phyloP scores from a whole-genome alignment of 2,888 invertebrate genomes.

The Epinotia nisella region DNA sequence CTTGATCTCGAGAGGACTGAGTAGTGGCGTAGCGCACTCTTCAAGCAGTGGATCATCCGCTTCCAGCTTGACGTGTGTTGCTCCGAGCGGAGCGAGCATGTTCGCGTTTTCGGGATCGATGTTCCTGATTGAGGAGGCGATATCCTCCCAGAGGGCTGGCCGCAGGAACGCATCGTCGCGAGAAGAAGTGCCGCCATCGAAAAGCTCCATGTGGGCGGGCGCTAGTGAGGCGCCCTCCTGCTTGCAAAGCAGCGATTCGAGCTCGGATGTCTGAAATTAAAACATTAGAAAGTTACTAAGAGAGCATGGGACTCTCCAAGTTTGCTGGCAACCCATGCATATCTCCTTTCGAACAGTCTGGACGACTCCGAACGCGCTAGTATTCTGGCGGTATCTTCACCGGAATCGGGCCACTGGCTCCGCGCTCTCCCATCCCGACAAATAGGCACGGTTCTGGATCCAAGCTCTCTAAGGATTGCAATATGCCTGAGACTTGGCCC shows the following conservation, averaged over 20 bases:
- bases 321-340: too few relatives aligned
- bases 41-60: conserved; percentile 86
- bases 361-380: too few relatives aligned
- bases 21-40: conserved; percentile 87
- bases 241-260: conserved; percentile 91
- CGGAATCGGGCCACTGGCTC: too few relatives aligned
- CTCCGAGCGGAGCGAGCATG: conserved; percentile 89
- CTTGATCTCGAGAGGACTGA: conserved; percentile 92
- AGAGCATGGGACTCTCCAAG: too few relatives aligned
- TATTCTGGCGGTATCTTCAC: too few relatives aligned
- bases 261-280: conserved; percentile 88
- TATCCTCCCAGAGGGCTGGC: conserved; percentile 96
- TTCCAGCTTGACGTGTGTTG: conserved; percentile 91
- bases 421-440: too few relatives aligned
- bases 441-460: too few relatives aligned
- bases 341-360: too few relatives aligned
- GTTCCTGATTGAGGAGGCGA: conserved; percentile 95
- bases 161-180: conserved; percentile 94
- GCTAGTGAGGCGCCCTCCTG: conserved; percentile 87
- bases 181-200: conserved; percentile 82
- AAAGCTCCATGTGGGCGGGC: conserved; percentile 85
- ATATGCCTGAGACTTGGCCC: too few relatives aligned
- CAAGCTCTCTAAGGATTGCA: too few relatives aligned
- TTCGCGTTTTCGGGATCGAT: conserved; percentile 96
- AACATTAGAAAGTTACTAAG: background rate